These are phyloP conservation scores for Drosophila kokeensis DNA, from an alignment of 2,888 invertebrate genomes.

Conservation along the genomic window DNA sequence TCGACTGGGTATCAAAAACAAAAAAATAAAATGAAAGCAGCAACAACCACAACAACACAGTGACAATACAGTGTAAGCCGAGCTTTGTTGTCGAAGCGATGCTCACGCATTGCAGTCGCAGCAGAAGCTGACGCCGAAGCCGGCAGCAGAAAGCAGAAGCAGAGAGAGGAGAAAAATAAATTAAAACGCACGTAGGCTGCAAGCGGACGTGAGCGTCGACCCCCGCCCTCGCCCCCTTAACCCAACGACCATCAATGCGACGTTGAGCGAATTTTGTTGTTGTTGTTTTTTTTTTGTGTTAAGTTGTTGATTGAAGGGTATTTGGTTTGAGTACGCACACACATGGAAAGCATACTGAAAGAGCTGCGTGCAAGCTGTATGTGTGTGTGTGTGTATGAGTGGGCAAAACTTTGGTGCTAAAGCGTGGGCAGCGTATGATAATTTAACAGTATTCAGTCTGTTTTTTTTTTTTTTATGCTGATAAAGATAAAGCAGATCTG, in stretches of 20 bases:
- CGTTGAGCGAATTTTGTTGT: slow-evolving; percentile 8
- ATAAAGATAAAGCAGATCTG: not conserved
- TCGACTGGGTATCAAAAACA: not conserved
- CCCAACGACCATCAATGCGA: slow-evolving; percentile 5
- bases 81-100: not conserved
- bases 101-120: slow-evolving; percentile 3
- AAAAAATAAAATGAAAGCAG: not conserved
- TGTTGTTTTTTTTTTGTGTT: slow-evolving; percentile 28
- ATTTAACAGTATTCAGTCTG: slow-evolving; percentile 7
- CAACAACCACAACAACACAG: not conserved
- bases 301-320: slow-evolving; percentile 74
- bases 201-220: slow-evolving; percentile 28
- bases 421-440: slow-evolving; percentile 40
- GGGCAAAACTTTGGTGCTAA: slow-evolving; percentile 17
- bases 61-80: not conserved
- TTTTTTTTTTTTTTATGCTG: not conserved
- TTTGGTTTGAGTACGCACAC: slow-evolving; percentile 42
- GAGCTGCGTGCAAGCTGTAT: not conserved
- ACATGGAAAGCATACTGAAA: not conserved
- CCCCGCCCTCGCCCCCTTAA: slow-evolving; percentile 4
- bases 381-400: slow-evolving; percentile 6
- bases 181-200: slow-evolving; percentile 72
- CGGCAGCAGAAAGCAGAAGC: slow-evolving; percentile 16
- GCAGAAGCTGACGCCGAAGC: slow-evolving; percentile 1
- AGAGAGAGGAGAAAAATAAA: slow-evolving; percentile 46